phyloP scores from a whole-genome alignment of 2,113 vertebrate species.

The Nothocercus julius region DNA sequence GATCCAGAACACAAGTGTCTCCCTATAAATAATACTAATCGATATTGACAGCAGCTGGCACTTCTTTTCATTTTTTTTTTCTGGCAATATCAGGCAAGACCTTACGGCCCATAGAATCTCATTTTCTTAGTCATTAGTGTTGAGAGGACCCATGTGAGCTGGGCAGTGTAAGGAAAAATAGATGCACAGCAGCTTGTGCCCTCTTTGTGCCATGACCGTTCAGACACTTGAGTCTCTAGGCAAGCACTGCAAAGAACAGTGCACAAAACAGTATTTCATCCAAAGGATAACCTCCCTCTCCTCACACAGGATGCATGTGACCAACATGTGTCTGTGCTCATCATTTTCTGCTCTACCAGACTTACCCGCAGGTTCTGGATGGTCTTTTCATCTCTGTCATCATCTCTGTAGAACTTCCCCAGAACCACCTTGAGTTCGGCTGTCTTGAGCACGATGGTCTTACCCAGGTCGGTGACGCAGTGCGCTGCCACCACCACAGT shows the following conservation, averaged over 20 bases:
- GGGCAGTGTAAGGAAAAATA: background rate
- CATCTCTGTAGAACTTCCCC: conserved; percentile 90
- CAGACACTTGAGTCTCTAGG: background rate
- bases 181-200: background rate
- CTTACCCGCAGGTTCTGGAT: conserved; percentile 86
- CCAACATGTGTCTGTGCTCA: background rate
- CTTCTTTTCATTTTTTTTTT: background rate
- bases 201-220: background rate
- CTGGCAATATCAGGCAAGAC: background rate
- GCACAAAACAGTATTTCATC: background rate
- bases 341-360: background rate
- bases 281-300: background rate
- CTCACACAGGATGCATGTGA: background rate
- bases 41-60: conserved; percentile 24
- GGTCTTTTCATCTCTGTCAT: conserved; percentile 86
- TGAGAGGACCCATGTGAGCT: background rate
- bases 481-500: conserved; percentile 92
- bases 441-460: conserved; percentile 83
- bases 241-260: background rate
- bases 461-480: conserved; percentile 93
- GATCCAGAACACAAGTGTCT: conserved; percentile 5
- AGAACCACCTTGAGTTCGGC: conserved; percentile 89
- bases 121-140: background rate
- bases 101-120: background rate
- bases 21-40: conserved; percentile 13